phyloP scores from a whole-genome alignment of 2,113 vertebrate species.

The Vicugna pacos region DNA sequence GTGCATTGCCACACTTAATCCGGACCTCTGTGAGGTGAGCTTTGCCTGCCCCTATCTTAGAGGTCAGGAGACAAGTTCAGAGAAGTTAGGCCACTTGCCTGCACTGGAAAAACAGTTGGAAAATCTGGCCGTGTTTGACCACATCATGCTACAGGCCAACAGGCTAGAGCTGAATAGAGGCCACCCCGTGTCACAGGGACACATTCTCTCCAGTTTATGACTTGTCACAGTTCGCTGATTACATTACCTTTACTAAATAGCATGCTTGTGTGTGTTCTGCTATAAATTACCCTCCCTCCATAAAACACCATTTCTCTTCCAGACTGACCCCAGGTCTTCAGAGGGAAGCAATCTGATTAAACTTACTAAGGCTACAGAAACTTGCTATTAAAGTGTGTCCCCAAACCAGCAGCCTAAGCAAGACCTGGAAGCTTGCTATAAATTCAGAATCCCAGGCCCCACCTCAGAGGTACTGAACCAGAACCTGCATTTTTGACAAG shows the following conservation, averaged over 20 bases:
- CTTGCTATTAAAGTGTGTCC: background rate
- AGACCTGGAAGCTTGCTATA: background rate
- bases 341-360: background rate
- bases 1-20: background rate
- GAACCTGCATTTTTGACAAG: background rate
- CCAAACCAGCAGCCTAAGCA: background rate
- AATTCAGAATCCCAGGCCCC: background rate
- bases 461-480: background rate
- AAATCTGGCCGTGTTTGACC: background rate
- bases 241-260: background rate
- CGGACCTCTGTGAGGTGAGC: background rate
- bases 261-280: background rate
- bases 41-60: background rate
- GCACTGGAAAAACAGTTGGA: background rate
- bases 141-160: background rate
- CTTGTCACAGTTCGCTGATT: background rate
- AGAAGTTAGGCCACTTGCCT: background rate
- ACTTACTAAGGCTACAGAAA: background rate
- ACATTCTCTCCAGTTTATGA: background rate
- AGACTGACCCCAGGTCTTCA: background rate
- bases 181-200: background rate
- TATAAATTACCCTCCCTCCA: background rate
- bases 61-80: background rate
- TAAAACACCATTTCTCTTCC: background rate
- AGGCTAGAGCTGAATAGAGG: background rate